Base-by-base conservation (phyloP, 2,113 vertebrate genomes). In the Lasiurus borealis region DNA sequence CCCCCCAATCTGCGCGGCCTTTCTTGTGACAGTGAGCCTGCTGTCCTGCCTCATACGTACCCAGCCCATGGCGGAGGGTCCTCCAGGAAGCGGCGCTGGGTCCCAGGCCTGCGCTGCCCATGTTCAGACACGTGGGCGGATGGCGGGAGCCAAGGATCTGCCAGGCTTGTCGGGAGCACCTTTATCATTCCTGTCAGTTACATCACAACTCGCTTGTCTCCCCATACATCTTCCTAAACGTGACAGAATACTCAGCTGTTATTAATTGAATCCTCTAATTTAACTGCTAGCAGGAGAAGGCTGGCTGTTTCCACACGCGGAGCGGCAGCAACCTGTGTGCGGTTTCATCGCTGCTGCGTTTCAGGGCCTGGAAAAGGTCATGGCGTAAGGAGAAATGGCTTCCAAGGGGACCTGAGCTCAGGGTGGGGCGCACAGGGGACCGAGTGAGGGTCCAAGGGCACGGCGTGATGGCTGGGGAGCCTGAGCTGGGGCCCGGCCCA, bases 111-210 rank as follows among this genome's bases (percentile, higher is more conserved):
- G 98, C 95, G 98, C 98, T 98, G 98, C 97, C 95, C 97, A 98
- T 97, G 97, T 97, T 97, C 93, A 97, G 98, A 98, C 98, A 96
- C 88, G 98, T 91, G 98, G 98, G 98, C 98, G 96, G 97, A 95
- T 71, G 3, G 96, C 95, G 93, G 95, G 97, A 98, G 98, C 98
- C 98, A 97, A 98, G 98, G 98, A 98, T 98, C 98, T 99, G 99
- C 99, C 99, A 99, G 98, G 98, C 98, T 98, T 98, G 98, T 98
- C 97, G 97, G 97, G 99, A 98, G 99, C 99, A 99, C 99, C 99
- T 98, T 98, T 98, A 99, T 99, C 99, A 99, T 98, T 98, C 98
- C 99, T 99, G 99, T 99, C 99, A 99, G 99, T 99, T 98, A 99
- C 99, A 99, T 99, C 99, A 99, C 99, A 98, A 98, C 98, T 98